Evolutionary conservation across 2,888 invertebrate species (phyloP).

Genomic region (Andricus quercusramuli): DNA sequence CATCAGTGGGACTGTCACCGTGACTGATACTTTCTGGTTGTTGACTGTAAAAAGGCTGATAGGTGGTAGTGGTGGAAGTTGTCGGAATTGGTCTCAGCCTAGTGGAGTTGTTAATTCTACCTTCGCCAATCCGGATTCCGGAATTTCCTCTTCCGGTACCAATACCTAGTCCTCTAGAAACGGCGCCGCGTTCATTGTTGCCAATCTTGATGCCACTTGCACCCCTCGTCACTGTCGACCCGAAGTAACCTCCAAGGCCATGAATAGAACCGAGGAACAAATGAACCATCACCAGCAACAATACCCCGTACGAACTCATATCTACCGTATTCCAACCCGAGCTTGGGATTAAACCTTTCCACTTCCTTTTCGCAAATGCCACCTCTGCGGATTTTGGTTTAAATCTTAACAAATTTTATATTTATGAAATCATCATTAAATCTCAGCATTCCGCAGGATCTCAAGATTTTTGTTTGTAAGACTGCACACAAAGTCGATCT

Average conservation of each 20-base stretch:
- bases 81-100: slow-evolving; percentile 67
- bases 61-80: slow-evolving; percentile 64
- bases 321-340: not conserved
- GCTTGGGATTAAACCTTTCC: not conserved
- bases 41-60: slow-evolving; percentile 37
- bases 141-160: slow-evolving; percentile 67
- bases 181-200: slow-evolving; percentile 63
- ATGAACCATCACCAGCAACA: slow-evolving; percentile 51
- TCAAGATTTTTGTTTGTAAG: too few species aligned
- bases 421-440: too few species aligned
- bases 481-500: too few species aligned
- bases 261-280: slow-evolving; percentile 50
- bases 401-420: too few species aligned
- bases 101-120: slow-evolving; percentile 69
- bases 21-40: slow-evolving; percentile 26
- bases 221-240: slow-evolving; percentile 65
- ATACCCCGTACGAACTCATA: slow-evolving; percentile 48
- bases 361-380: too few species aligned
- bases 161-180: slow-evolving; percentile 65
- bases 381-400: too few species aligned
- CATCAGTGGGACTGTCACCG: slow-evolving; percentile 13
- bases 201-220: slow-evolving; percentile 76
- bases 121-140: slow-evolving; percentile 71
- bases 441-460: too few species aligned
- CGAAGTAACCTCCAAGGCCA: slow-evolving; percentile 59